phyloP scores from a whole-genome alignment of 2,797 vertebrate species.

The Acridotheres tristis region DNA sequence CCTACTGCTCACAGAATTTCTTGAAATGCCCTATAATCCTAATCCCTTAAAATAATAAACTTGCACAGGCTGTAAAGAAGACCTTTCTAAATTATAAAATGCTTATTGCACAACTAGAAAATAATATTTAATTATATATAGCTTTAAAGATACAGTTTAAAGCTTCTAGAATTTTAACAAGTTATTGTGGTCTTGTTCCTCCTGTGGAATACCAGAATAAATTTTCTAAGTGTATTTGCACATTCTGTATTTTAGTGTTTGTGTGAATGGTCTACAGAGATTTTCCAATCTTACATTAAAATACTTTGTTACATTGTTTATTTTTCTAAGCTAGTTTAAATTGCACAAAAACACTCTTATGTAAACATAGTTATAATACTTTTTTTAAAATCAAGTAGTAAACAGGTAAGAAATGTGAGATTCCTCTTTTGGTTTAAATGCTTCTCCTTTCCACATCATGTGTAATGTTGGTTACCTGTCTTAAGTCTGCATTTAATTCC shows the following conservation, averaged over 20 bases:
- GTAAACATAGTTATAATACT: background rate
- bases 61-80: background rate
- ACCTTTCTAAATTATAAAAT: background rate
- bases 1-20: background rate
- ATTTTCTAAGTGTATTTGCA: background rate
- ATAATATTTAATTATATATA: background rate
- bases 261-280: background rate
- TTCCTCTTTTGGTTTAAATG: background rate
- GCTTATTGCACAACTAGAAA: background rate
- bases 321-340: constrained; percentile 1
- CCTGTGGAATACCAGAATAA: background rate
- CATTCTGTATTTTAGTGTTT: background rate
- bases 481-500: background rate
- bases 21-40: background rate
- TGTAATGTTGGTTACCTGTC: background rate
- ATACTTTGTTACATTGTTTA: background rate
- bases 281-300: background rate
- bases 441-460: background rate
- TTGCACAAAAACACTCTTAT: background rate
- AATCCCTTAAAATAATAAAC: background rate
- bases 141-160: background rate
- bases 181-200: background rate
- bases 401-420: background rate
- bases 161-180: background rate
- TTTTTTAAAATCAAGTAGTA: background rate